Evolutionary conservation across 2,888 invertebrate species (phyloP).

Genomic region (Yponomeuta evonymella): DNA sequence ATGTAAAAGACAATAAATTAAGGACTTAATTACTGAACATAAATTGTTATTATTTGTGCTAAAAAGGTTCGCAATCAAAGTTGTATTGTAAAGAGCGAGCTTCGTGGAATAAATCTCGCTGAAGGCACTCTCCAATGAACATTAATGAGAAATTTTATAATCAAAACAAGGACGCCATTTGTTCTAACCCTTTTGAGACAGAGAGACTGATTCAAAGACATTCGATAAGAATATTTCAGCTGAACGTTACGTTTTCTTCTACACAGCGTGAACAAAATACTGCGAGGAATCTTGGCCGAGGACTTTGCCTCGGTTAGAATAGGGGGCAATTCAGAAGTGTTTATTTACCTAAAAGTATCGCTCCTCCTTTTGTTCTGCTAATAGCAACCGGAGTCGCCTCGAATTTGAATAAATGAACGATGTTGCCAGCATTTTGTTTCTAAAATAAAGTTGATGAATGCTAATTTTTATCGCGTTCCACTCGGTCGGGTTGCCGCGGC

Average conservation of each 20-base stretch:
- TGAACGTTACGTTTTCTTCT: background rate
- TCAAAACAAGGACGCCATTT: slow-evolving; percentile 10
- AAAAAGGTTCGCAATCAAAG: background rate
- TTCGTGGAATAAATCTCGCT: background rate
- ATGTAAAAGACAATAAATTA: background rate
- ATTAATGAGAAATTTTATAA: slow-evolving; percentile 12
- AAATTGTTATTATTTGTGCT: slow-evolving; percentile 1
- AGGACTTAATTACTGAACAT: background rate
- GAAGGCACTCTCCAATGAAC: background rate
- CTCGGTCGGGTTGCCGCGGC: background rate
- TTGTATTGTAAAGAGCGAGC: background rate
- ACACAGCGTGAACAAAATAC: background rate
- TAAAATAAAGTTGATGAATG: slow-evolving; percentile 1
- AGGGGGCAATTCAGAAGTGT: background rate
- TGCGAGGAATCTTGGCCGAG: background rate
- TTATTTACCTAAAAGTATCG: slow-evolving; percentile 12
- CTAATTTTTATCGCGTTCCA: slow-evolving; percentile 12
- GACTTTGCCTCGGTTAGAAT: background rate
- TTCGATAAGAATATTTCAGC: background rate
- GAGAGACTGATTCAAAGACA: background rate
- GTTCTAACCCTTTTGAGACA: background rate
- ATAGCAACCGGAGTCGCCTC: background rate
- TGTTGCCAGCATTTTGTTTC: slow-evolving; percentile 2
- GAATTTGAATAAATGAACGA: slow-evolving; percentile 12
- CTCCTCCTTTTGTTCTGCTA: slow-evolving; percentile 8